phyloP scores from a whole-genome alignment of 2,797 vertebrate species.

The Vipera latastei region DNA sequence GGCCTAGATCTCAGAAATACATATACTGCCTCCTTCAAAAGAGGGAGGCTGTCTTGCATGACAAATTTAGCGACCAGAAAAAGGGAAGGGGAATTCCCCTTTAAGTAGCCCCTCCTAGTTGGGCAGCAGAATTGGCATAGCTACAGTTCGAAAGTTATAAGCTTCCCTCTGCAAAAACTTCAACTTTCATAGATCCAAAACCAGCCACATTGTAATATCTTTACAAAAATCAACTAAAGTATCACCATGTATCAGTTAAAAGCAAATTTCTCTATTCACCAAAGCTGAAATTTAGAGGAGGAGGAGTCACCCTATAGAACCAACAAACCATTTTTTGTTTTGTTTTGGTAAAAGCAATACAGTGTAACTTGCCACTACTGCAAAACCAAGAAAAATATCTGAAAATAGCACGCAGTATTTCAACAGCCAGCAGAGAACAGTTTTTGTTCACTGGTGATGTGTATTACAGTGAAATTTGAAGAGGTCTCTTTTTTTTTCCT shows the following conservation, averaged over 20 bases:
- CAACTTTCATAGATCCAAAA: not conserved
- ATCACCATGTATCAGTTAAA: not conserved
- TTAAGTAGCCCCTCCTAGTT: not conserved
- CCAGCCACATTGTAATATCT: not conserved
- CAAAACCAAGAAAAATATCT: not conserved
- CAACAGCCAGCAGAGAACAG: not conserved
- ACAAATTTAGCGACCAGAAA: not conserved
- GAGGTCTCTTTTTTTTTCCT: too few species aligned
- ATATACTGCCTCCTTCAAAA: not conserved
- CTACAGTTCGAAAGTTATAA: not conserved
- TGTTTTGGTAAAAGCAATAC: not conserved
- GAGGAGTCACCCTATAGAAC: not conserved
- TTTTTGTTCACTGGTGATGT: not conserved
- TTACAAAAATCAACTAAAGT: not conserved
- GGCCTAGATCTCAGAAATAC: not conserved
- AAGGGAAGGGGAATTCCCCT: too few species aligned
- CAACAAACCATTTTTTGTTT: not conserved
- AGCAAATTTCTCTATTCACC: not conserved
- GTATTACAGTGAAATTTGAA: not conserved
- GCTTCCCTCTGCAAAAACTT: rapidly evolving
- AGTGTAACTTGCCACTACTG: not conserved
- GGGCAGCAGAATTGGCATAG: not conserved
- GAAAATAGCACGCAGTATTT: not conserved
- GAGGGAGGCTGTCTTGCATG: not conserved
- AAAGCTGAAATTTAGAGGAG: not conserved